Percentiles rank a stretch among this genome's conserved stretches.
phyloP scores from a whole-genome alignment of 2,888 invertebrate genomes.

The Aromia moschata region DNA sequence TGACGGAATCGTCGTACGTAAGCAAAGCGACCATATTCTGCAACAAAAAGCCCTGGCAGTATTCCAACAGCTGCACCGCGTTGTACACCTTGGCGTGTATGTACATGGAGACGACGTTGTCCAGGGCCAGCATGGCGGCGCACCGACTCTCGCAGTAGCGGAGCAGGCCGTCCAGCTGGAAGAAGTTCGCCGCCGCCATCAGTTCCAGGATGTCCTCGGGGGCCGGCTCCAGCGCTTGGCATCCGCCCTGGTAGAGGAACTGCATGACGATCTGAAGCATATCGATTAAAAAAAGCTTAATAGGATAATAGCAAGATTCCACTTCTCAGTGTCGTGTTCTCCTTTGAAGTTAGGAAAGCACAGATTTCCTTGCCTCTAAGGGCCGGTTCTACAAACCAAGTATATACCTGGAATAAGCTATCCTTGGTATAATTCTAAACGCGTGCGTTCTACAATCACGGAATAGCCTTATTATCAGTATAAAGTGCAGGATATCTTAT shows the following conservation, averaged over 20 bases:
- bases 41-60: conserved; percentile 88
- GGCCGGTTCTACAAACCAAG: too few species aligned
- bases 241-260: conserved; percentile 90
- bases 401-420: too few species aligned
- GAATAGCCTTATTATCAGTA: too few species aligned
- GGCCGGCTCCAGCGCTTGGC: conserved; percentile 79
- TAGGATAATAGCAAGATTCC: too few species aligned
- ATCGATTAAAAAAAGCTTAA: too few species aligned
- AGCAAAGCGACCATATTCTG: conserved; percentile 95
- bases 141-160: conserved; percentile 88
- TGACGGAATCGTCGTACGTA: conserved; percentile 90
- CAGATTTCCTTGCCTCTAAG: too few species aligned
- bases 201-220: conserved; percentile 85
- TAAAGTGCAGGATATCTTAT: too few species aligned
- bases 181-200: conserved; percentile 92
- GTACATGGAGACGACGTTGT: conserved; percentile 91
- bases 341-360: too few species aligned
- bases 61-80: conserved; percentile 85
- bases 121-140: conserved; percentile 83
- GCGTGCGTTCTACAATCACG: too few species aligned
- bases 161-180: conserved; percentile 85
- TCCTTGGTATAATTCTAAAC: too few species aligned
- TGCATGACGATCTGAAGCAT: conserved; percentile 85
- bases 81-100: conserved; percentile 94
- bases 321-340: too few species aligned